Evolutionary conservation across 2,797 vertebrate species (phyloP).

Genomic region (Poliocrania exsul): DNA sequence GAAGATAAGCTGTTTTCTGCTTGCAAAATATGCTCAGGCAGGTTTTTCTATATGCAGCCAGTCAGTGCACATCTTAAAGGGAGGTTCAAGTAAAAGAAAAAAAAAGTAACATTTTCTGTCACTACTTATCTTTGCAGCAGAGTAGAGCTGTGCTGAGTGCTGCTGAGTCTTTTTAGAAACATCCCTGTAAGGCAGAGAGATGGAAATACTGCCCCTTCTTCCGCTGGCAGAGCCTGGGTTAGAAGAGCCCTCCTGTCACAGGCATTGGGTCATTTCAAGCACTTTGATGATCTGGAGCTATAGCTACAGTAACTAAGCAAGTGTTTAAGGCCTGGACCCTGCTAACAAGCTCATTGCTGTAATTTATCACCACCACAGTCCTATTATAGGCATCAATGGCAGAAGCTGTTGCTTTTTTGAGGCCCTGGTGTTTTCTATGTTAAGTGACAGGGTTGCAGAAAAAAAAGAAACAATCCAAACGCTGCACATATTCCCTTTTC

Average conservation of each 20-base stretch:
- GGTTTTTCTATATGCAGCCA: neutral
- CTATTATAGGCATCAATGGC: conserved; percentile 32
- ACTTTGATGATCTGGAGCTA: conserved; percentile 41
- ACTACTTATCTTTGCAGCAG: neutral
- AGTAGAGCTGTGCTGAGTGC: neutral
- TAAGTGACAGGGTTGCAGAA: neutral
- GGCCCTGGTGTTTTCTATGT: neutral
- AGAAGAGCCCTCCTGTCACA: neutral
- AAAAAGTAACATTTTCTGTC: neutral
- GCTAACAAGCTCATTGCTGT: conserved; percentile 28
- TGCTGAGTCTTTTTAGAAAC: neutral
- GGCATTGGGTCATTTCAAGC: neutral
- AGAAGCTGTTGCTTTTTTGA: conserved; percentile 13
- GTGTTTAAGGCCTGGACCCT: conserved; percentile 17
- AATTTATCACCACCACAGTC: conserved; percentile 50
- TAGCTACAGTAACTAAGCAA: conserved; percentile 31
- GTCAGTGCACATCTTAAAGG: neutral
- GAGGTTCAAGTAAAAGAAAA: neutral
- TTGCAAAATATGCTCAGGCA: conserved; percentile 9
- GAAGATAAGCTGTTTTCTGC: conserved; percentile 29
- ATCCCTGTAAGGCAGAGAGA: neutral
- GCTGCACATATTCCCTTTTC: neutral
- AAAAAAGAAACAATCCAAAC: neutral
- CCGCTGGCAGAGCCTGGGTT: neutral
- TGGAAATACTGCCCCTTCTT: neutral